A percentile compares a stretch with the other conserved stretches of the same genome.
Evolutionary conservation across 2,888 invertebrate genomes (phyloP).

Genomic region (Liopterus haemorrhoidalis): DNA sequence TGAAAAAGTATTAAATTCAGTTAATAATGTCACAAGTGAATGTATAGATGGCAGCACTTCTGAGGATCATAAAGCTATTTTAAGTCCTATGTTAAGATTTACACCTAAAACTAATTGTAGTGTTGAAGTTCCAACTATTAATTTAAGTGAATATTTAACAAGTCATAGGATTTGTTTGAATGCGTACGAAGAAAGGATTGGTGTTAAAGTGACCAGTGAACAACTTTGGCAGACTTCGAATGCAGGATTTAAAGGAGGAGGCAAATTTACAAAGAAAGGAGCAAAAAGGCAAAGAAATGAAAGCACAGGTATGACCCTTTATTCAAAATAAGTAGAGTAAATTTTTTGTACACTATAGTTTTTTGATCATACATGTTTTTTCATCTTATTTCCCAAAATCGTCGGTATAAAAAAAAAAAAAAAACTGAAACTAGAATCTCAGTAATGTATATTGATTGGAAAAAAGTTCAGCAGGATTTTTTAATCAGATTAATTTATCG

Average conservation of each 20-base stretch:
- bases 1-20: slow-evolving; percentile 34
- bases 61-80: not conserved
- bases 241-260: slow-evolving; percentile 28
- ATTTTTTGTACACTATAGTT: no score
- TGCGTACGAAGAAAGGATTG: slow-evolving; percentile 68
- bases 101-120: slow-evolving; percentile 55
- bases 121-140: slow-evolving; percentile 66
- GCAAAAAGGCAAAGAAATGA: slow-evolving; percentile 43
- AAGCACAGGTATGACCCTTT: slow-evolving; percentile 34
- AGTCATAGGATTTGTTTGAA: slow-evolving; percentile 72
- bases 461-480: no score
- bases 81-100: slow-evolving; percentile 37
- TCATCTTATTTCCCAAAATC: no score
- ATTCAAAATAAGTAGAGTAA: no score
- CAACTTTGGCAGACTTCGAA: slow-evolving; percentile 44
- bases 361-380: no score
- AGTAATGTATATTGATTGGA: no score
- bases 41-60: not conserved
- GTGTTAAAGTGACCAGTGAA: slow-evolving; percentile 51
- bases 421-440: no score
- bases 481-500: no score
- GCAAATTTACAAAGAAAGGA: slow-evolving; percentile 42
- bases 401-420: no score
- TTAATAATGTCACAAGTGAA: slow-evolving; percentile 1
- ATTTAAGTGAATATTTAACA: slow-evolving; percentile 69